Base-by-base conservation (phyloP, 2,113 vertebrate species). In the Psettodes erumei region DNA sequence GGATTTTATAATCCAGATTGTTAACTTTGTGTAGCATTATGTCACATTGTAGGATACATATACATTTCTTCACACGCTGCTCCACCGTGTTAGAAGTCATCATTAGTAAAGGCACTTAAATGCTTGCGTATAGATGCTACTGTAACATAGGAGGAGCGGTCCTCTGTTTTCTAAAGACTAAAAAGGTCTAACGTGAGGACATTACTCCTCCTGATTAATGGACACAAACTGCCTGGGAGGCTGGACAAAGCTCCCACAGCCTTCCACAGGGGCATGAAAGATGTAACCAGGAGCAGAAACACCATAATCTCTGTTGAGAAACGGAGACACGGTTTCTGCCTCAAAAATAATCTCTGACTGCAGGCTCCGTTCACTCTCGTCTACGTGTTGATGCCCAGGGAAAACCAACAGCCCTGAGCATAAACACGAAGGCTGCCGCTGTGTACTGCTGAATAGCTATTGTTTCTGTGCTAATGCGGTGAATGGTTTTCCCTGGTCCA, bases 11-110 rank as follows among this genome's bases (percentile, higher is more conserved):
- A 69, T 79, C 74, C 10, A 63, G 55, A 65, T 51, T 67, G 51
- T 64, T 88, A 85, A 67, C n/a, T n/a, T n/a, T n/a, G n/a, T n/a
- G n/a, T n/a, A n/a, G n/a, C n/a, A n/a, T 71, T 15, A 61, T n/a
- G 28, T 89, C 86, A 92, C 85, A 90, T 89, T 89, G 79, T 40
- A 79, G 81, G 88, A 83, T 77, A 62, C 40, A 69, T 75, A 68
- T 45, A 76, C 74, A 82, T 75, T 81, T 73, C 53, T 48, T 75
- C 43, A 48, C n/a, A n/a, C 19, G 42, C 68, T 4, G 32, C 67
- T 70, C 73, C 1, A 27, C 48, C 19, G 6, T 56, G 58, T 85
- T 81, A 77, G 58, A 85, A 69, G 51, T 81, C 70, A 48, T 30
- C 42, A 77, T 86, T 80, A 87, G 65, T 70, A 89, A n/a, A 90